These are phyloP conservation scores for Muntiacus muntjak DNA, from an alignment of 2,113 vertebrate genomes.

Conservation along the genomic window DNA sequence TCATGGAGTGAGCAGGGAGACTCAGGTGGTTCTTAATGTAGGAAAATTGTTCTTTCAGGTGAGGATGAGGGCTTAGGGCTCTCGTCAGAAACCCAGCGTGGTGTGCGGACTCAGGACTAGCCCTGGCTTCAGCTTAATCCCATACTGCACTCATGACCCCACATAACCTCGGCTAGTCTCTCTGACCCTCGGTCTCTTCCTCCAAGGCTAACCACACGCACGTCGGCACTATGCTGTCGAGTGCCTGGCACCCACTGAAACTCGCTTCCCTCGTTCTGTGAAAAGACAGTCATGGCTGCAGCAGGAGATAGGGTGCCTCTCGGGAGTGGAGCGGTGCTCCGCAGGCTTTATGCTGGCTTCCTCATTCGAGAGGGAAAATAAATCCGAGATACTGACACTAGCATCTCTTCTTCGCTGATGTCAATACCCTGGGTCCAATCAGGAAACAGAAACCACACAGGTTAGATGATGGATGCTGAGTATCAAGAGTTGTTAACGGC, in stretches of 20 bases:
- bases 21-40: background rate
- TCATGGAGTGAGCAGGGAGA: background rate
- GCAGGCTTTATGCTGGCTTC: background rate
- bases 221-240: background rate
- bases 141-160: background rate
- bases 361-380: background rate
- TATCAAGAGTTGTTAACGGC: background rate
- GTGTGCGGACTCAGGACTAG: background rate
- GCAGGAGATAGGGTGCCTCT: background rate
- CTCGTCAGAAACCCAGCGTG: background rate
- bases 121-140: background rate
- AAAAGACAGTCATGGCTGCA: background rate
- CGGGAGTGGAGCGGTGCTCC: background rate
- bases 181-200: constrained; percentile 21
- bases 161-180: background rate
- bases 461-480: background rate
- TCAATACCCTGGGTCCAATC: background rate
- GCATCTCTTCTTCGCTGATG: background rate
- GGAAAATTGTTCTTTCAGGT: background rate
- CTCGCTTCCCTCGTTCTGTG: background rate
- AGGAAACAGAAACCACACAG: background rate
- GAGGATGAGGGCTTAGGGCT: background rate
- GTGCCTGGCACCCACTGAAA: background rate
- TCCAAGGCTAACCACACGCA: background rate
- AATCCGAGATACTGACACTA: background rate